These are phyloP conservation scores for Semaprochilodus insignis DNA, from an alignment of 2,797 vertebrate species.

Conservation along the genomic window DNA sequence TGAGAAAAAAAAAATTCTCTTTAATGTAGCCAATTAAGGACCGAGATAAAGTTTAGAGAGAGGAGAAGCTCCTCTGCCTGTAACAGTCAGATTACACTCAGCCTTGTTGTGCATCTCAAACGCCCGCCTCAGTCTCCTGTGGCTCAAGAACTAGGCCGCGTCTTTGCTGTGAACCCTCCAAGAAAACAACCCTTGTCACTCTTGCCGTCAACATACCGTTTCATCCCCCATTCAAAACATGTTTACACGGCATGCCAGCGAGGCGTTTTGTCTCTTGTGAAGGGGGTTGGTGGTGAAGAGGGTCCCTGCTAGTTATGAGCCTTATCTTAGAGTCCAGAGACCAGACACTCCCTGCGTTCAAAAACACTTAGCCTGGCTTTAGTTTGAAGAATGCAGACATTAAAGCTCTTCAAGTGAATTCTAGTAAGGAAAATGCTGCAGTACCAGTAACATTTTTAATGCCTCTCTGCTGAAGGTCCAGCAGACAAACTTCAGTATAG, in stretches of 20 bases:
- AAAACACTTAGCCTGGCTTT: conserved; percentile 11
- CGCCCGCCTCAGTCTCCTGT: conserved; percentile 45
- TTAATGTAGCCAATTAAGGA: conserved; percentile 45
- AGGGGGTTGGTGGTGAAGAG: conserved; percentile 28
- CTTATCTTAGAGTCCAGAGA: conserved; percentile 42
- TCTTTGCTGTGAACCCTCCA: conserved; percentile 60
- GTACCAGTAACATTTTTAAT: background rate
- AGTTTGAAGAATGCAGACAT: background rate
- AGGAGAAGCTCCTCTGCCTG: conserved; percentile 19
- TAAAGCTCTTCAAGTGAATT: background rate
- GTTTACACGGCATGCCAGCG: conserved; percentile 47
- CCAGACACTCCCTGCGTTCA: conserved; percentile 6
- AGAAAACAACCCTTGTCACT: conserved; percentile 56
- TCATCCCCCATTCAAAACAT: conserved; percentile 60
- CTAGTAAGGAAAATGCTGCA: background rate
- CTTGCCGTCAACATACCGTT: conserved; percentile 51
- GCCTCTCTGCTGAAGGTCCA: background rate
- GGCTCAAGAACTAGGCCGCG: conserved; percentile 61
- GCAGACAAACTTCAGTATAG: background rate
- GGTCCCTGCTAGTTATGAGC: conserved; percentile 23
- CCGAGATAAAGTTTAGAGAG: conserved; percentile 25
- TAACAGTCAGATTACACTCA: conserved; percentile 29
- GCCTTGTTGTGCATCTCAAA: conserved; percentile 53
- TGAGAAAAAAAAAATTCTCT: conserved; percentile 25
- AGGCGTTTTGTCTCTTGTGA: conserved; percentile 54